Conservation (phyloP, 2,797 vertebrate genomes). For the Lycodopsis pacificus region DNA sequence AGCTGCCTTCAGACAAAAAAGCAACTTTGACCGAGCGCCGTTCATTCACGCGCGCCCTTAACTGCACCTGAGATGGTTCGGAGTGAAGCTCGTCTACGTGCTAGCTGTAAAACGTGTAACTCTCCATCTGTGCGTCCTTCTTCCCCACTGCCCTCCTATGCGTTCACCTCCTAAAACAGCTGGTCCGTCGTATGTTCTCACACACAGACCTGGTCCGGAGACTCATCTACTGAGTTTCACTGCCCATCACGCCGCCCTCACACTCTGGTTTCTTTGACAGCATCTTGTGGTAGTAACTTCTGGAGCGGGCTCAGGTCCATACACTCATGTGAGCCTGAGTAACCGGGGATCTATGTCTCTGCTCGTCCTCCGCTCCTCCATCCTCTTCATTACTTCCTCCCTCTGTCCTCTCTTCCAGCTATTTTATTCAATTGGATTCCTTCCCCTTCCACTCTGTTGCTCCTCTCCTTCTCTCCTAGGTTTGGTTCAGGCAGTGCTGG, state of each 20-base stretch:
- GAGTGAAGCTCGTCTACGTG: conserved; percentile 14
- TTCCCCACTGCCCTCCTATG: conserved; percentile 7
- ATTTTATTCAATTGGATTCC: conserved; percentile 3
- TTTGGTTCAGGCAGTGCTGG: conserved; percentile 63
- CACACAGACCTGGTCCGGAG: background rate
- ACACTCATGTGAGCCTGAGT: conserved; percentile 59
- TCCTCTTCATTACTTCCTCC: conserved; percentile 45
- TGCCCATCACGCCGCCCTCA: conserved; percentile 47
- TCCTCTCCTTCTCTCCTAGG: conserved; percentile 53
- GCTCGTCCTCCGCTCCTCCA: conserved; percentile 56
- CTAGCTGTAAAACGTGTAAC: background rate
- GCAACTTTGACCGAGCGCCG: conserved; percentile 35
- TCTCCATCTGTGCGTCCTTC: conserved; percentile 17
- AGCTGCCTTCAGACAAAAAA: conserved; percentile 33
- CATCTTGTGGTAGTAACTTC: conserved; percentile 52
- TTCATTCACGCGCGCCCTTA: background rate
- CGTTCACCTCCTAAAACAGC: conserved; percentile 66
- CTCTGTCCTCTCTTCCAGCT: conserved; percentile 21
- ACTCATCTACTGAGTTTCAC: conserved; percentile 44
- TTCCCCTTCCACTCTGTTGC: conserved; percentile 55
- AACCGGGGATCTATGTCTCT: conserved; percentile 47
- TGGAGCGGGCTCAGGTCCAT: conserved; percentile 58
- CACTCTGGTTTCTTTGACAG: conserved; percentile 56
- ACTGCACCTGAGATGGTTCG: conserved; percentile 36
- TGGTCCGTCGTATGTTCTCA: conserved; percentile 49